Evolutionary conservation across 2,113 vertebrate species (phyloP), one percentile per base, ranked within the genome.

Genomic region (Xiphorhynchus elegans): DNA sequence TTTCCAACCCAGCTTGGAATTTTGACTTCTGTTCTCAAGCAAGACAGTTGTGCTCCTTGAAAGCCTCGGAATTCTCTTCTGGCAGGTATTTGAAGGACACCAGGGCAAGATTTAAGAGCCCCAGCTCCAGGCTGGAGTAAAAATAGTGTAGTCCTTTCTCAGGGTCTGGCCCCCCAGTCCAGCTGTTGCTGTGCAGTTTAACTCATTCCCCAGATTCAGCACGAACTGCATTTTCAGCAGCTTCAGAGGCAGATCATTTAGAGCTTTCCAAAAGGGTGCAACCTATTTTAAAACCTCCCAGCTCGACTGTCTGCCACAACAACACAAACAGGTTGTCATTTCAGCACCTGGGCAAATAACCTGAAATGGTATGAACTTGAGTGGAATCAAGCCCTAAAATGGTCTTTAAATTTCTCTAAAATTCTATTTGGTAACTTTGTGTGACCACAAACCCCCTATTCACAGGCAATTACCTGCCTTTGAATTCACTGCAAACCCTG

Each of bases 241-340:
- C 70, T 79, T 78, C 83, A 84, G 2, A 37, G 26, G 52, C 59
- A 95, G 40, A 88, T 47, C 49, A 81, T 73, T 84, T 88, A 84
- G 10, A 79, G 85, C 42, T 70, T 80, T 73, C 66, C 66, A 73
- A 95, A 95, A 89, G n/a, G 31, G 28, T 72, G 59, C 25, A 37
- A 68, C 33, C 11, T 66, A 24, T 68, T 86, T 91, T 76, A 73
- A 76, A 94, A 75, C 50, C 44, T 79, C 86, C 35, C 10, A 15
- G 72, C 58, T 92, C 76, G 83, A 89, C 35, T 50, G 31, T 75
- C 42, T 91, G 39, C 69, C 62, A 64, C 33, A 76, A 76, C 35
- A 97, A 89, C 75, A 90, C 79, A 95, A 92, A 4, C 66, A 91
- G 42, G 84, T 90, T 95, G 94, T 87, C 59, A 76, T 96, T 94